A percentile compares a stretch with the other conserved stretches of the same genome.
phyloP scores from a whole-genome alignment of 2,888 invertebrate genomes.

The Thera obeliscata region DNA sequence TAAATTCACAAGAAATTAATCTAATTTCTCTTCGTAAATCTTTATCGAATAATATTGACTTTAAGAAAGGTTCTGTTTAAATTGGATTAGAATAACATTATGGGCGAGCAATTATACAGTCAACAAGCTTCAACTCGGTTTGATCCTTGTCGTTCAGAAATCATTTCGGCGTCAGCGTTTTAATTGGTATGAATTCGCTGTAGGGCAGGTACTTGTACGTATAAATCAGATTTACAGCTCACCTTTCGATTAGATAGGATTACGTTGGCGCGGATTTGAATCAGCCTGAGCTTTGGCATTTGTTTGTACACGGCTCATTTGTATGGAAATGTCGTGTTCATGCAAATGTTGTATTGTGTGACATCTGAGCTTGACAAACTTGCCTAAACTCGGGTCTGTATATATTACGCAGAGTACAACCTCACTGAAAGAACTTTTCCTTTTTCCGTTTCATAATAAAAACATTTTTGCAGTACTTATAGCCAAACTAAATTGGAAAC shows the following conservation, averaged over 20 bases:
- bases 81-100: constrained; percentile 15
- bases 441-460: too few relatives aligned
- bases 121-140: constrained; percentile 17
- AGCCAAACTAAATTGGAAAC: constrained; percentile 7
- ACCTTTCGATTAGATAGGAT: constrained; percentile 33
- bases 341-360: constrained; percentile 40
- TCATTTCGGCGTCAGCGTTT: constrained; percentile 12
- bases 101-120: constrained; percentile 17
- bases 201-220: constrained; percentile 13
- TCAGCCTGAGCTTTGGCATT: constrained; percentile 33
- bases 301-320: constrained; percentile 41
- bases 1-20: constrained; percentile 6
- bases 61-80: constrained; percentile 17
- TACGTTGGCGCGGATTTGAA: constrained; percentile 32
- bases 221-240: constrained; percentile 31
- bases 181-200: constrained; percentile 18
- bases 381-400: neutral
- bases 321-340: constrained; percentile 41
- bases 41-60: constrained; percentile 20
- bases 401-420: neutral
- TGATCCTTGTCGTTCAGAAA: constrained; percentile 16
- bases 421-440: neutral
- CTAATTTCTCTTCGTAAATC: constrained; percentile 7
- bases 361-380: constrained; percentile 20
- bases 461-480: neutral